A percentile compares a stretch with the other conserved stretches of the same genome.
phyloP scores from a whole-genome alignment of 2,113 vertebrate genomes.

The Oreocharis arfaki region DNA sequence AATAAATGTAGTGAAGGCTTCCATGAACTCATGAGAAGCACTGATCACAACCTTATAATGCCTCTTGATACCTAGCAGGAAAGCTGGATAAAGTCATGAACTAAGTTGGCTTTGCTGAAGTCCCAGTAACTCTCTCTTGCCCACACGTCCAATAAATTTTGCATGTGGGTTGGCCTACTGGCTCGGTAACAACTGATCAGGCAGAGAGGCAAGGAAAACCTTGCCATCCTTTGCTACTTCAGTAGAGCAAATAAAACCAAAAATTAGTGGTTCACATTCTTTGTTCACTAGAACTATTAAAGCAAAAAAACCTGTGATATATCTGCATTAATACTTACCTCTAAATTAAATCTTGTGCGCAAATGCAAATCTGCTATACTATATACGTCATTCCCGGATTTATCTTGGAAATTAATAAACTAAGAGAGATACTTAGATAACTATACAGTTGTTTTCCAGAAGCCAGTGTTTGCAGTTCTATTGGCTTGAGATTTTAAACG shows the following conservation, averaged over 20 bases:
- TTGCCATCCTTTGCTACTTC: not conserved
- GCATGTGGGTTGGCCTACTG: fast-evolving
- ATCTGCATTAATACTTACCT: not conserved
- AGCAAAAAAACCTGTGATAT: not conserved
- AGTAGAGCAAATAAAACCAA: not conserved
- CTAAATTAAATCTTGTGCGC: not conserved
- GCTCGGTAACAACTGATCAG: not conserved
- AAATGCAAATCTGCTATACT: not conserved
- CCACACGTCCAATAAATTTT: not conserved
- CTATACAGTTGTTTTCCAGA: not conserved
- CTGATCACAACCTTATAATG: not conserved
- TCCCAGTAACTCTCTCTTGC: not conserved
- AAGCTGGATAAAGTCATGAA: not conserved
- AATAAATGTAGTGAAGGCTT: not conserved
- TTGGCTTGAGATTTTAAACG: not conserved
- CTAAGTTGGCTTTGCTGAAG: not conserved
- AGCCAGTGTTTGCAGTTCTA: not conserved
- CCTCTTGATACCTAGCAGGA: not conserved
- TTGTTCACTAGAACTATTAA: not conserved
- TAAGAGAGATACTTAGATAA: not conserved
- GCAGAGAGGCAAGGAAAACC: not conserved
- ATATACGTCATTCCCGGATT: not conserved
- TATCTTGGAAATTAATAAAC: not conserved
- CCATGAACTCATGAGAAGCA: not conserved
- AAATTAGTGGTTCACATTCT: not conserved